phyloP scores from a whole-genome alignment of 2,888 invertebrate genomes.

The Molanna angustata region DNA sequence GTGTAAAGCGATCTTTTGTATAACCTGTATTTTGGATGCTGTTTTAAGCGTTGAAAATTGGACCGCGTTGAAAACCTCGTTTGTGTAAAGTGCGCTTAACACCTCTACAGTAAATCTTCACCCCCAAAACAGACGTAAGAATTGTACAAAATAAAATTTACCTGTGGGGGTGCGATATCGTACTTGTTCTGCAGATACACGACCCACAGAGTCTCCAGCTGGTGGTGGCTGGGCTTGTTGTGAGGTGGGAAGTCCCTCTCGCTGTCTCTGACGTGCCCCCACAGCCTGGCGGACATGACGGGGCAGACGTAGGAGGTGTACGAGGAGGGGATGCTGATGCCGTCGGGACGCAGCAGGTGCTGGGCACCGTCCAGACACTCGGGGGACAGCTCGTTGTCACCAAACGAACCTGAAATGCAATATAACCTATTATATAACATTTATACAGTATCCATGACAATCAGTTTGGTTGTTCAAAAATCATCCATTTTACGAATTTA shows the following conservation, averaged over 20 bases:
- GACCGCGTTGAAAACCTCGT: no score
- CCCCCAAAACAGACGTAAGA: no score
- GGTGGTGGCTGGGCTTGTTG: constrained; percentile 38
- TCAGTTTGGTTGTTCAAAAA: no score
- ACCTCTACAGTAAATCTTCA: no score
- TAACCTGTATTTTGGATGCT: no score
- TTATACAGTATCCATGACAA: no score
- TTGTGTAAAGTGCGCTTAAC: no score
- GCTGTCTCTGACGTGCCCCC: constrained; percentile 64
- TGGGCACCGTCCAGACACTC: constrained; percentile 97
- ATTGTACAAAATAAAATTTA: no score
- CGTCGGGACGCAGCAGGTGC: constrained; percentile 77
- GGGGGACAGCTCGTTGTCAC: constrained; percentile 97
- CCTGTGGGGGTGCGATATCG: constrained; percentile 68
- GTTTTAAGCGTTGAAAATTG: no score
- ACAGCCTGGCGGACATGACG: constrained; percentile 85
- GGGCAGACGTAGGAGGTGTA: constrained; percentile 93
- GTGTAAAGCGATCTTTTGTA: no score
- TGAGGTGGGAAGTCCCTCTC: constrained; percentile 39
- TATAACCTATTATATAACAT: no score
- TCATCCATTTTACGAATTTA: no score
- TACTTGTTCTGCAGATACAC: constrained; percentile 86
- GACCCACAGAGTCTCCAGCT: constrained; percentile 85
- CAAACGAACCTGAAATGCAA: constrained; percentile 78
- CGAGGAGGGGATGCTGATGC: constrained; percentile 85